Conservation (phyloP, 2,888 invertebrate genomes). For the Globia sparganii region DNA sequence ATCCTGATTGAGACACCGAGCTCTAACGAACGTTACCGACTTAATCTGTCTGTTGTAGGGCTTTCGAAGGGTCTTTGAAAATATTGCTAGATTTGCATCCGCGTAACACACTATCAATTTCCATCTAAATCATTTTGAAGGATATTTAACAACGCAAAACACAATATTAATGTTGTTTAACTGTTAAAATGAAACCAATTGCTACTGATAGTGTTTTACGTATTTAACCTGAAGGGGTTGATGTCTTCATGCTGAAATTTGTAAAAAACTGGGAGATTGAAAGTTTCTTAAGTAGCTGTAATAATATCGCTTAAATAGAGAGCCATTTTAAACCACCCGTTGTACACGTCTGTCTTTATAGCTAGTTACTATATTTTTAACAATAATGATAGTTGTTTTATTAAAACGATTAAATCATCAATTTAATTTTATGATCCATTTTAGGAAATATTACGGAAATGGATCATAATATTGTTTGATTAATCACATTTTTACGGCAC, state of each 20-base stretch:
- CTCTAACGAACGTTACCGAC: conserved; percentile 26
- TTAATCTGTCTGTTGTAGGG: conserved; percentile 34
- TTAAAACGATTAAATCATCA: not conserved
- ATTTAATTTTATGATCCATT: not conserved
- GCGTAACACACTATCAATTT: too few species aligned
- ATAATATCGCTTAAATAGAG: not conserved
- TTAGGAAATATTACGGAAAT: not conserved
- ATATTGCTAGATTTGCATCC: not conserved
- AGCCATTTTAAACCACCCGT: not conserved
- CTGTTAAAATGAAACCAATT: not conserved
- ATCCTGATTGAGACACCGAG: conserved; percentile 29
- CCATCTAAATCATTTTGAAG: too few species aligned
- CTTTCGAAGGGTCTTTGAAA: conserved; percentile 1
- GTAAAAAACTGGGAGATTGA: too few species aligned
- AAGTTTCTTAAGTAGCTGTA: not conserved
- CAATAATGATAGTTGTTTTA: not conserved
- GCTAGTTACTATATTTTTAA: not conserved
- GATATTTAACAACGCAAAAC: not conserved
- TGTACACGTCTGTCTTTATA: not conserved
- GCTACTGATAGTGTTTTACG: not conserved
- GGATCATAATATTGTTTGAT: conserved; percentile 11
- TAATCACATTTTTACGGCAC: not conserved
- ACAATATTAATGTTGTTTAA: not conserved
- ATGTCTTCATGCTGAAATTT: not conserved
- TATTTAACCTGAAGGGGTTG: not conserved